phyloP scores from a whole-genome alignment of 2,113 vertebrate genomes.

The Antechinus stuartii region DNA sequence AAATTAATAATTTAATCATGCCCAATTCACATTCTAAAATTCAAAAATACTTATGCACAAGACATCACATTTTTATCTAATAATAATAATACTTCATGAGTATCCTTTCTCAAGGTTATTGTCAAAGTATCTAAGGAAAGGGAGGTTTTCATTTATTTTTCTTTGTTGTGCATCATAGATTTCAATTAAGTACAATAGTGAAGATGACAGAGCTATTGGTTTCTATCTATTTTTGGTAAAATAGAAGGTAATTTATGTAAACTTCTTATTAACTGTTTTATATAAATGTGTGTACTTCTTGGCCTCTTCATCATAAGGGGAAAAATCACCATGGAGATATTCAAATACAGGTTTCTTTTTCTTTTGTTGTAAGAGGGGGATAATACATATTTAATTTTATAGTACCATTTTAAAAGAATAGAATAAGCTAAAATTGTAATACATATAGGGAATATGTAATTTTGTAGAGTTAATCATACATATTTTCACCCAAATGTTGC shows the following conservation, averaged over 20 bases:
- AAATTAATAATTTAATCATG: background rate
- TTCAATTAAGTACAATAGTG: slow-evolving; percentile 45
- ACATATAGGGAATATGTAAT: background rate
- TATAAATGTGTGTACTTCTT: background rate
- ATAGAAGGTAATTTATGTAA: slow-evolving; percentile 21
- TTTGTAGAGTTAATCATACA: slow-evolving; percentile 7
- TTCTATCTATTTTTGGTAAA: slow-evolving; percentile 41
- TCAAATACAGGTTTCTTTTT: background rate
- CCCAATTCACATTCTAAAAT: background rate
- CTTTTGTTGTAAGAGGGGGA: background rate
- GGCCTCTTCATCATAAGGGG: background rate
- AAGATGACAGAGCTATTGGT: slow-evolving; percentile 27
- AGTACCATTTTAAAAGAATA: background rate
- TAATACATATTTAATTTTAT: background rate
- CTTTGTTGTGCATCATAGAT: slow-evolving; percentile 39
- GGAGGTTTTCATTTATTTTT: slow-evolving; percentile 48
- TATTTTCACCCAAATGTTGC: background rate
- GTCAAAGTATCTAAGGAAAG: slow-evolving; percentile 40
- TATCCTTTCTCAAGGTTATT: slow-evolving; percentile 7
- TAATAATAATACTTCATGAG: background rate
- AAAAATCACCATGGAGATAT: background rate
- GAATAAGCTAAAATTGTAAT: background rate
- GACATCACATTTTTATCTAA: background rate
- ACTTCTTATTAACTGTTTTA: background rate
- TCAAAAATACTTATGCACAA: background rate